Percentiles rank a stretch among this genome's conserved stretches.
phyloP scores from a whole-genome alignment of 2,797 vertebrate genomes.

The Ciconia nigra region DNA sequence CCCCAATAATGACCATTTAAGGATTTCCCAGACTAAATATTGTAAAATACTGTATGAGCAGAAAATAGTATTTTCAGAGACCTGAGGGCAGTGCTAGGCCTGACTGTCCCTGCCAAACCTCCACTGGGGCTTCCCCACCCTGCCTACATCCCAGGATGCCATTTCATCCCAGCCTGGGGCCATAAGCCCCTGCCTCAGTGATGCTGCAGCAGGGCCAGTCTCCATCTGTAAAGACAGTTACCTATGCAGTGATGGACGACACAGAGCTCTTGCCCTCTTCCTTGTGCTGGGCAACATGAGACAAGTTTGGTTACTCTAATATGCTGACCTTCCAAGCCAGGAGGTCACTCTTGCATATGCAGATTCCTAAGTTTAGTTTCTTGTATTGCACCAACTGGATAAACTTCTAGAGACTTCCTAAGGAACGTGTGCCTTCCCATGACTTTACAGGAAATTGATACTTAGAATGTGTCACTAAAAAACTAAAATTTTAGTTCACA shows the following conservation, averaged over 20 bases:
- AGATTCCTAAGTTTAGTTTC: not conserved
- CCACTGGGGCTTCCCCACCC: not conserved
- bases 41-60: not conserved
- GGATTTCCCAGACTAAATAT: not conserved
- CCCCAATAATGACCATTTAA: not conserved
- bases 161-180: not conserved
- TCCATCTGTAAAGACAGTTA: not conserved
- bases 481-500: not conserved
- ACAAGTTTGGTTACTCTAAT: not conserved
- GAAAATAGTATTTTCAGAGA: not conserved
- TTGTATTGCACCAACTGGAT: not conserved
- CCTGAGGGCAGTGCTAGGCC: not conserved
- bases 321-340: not conserved
- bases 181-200: not conserved
- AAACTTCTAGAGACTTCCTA: not conserved
- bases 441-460: not conserved
- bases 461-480: not conserved
- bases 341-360: not conserved
- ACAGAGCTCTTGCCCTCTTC: not conserved
- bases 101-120: not conserved
- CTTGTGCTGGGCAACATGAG: not conserved
- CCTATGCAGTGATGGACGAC: not conserved
- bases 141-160: not conserved
- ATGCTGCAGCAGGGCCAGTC: rapidly evolving
- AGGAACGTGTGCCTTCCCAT: not conserved